Percentiles rank a stretch among this genome's conserved stretches.
phyloP scores from a whole-genome alignment of 2,888 invertebrate genomes.

The Tiliacea citrago region DNA sequence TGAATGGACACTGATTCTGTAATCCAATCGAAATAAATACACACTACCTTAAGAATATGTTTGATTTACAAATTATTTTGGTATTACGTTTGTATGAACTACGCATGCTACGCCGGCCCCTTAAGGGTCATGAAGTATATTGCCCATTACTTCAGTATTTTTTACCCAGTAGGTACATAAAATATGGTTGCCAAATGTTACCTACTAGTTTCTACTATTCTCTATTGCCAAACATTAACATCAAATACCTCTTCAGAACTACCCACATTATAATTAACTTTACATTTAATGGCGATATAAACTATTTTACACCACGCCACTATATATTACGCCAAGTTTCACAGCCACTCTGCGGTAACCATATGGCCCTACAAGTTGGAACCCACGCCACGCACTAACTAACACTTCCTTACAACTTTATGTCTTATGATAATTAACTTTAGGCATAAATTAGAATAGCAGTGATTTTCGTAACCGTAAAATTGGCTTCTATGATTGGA shows the following conservation, averaged over 20 bases:
- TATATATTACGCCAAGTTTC: constrained; percentile 50
- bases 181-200: neutral
- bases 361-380: constrained; percentile 55
- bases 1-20: no score
- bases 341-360: constrained; percentile 51
- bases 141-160: neutral
- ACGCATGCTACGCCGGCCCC: neutral
- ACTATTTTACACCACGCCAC: constrained; percentile 49
- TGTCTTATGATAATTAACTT: constrained; percentile 8
- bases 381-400: constrained; percentile 35
- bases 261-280: constrained; percentile 36
- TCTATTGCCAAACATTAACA: neutral
- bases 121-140: neutral
- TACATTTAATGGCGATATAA: constrained; percentile 43
- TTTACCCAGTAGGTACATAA: neutral
- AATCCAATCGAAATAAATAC: no score
- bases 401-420: constrained; percentile 18
- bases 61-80: no score
- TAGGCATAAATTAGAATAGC: constrained; percentile 32
- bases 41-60: no score
- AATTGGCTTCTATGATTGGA: neutral
- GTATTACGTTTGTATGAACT: no score
- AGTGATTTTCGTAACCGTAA: constrained; percentile 16
- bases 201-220: neutral
- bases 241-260: constrained; percentile 16